Percentiles rank a stretch among this genome's conserved stretches.
These are phyloP conservation scores for Chionodraco myersi DNA, from an alignment of 2,113 vertebrate species.

Conservation along the genomic window DNA sequence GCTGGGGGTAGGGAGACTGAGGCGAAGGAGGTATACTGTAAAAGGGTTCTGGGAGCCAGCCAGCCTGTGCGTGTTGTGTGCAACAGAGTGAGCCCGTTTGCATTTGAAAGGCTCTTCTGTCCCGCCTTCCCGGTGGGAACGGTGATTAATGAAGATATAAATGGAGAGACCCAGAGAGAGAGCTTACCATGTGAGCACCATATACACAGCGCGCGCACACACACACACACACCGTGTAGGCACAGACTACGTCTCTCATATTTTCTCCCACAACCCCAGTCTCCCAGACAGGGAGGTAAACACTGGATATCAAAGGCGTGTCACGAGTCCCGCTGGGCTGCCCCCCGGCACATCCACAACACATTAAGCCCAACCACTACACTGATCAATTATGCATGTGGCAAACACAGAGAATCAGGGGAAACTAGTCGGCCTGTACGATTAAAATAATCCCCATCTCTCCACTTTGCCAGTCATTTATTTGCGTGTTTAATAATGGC, in stretches of 20 bases:
- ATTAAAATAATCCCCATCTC: constrained; percentile 61
- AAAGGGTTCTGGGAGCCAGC: constrained; percentile 49
- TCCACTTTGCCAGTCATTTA: constrained; percentile 55
- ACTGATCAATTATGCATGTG: constrained; percentile 69
- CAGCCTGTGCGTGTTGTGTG: constrained; percentile 47
- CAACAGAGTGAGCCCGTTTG: constrained; percentile 50
- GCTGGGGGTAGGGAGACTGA: constrained; percentile 40
- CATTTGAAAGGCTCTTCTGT: constrained; percentile 76
- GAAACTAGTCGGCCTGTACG: constrained; percentile 3
- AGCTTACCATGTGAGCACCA: constrained; percentile 60
- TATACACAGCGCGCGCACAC: constrained; percentile 12
- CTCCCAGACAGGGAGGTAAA: constrained; percentile 66
- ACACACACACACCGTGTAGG: constrained; percentile 24
- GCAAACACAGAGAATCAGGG: constrained; percentile 50
- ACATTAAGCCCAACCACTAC: constrained; percentile 54
- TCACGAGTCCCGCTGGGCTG: constrained; percentile 57
- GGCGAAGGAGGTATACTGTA: constrained; percentile 63
- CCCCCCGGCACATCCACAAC: constrained; percentile 58
- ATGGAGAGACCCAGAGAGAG: constrained; percentile 52
- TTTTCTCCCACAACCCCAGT: constrained; percentile 50
- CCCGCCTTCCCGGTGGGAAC: constrained; percentile 59
- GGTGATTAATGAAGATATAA: constrained; percentile 78
- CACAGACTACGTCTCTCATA: constrained; percentile 28
- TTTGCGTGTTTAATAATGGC: constrained; percentile 50
- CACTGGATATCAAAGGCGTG: constrained; percentile 70